phyloP scores from a whole-genome alignment of 2,888 invertebrate genomes.

The Gisinianus flammeolus region DNA sequence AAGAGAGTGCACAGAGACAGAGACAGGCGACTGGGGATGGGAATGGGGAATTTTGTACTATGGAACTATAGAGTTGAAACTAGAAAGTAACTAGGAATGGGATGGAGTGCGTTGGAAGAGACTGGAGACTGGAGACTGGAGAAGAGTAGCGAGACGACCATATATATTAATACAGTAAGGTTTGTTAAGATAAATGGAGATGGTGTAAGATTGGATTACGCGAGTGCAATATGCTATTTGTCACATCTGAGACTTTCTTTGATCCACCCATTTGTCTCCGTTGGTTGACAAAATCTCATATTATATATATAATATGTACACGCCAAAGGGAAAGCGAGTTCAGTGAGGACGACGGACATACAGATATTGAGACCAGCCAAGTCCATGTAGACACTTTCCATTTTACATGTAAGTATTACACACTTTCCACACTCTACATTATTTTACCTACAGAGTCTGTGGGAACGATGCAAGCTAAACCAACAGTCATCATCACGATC shows the following conservation, averaged over 20 bases:
- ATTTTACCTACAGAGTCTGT: too few species aligned
- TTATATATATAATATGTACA: not conserved
- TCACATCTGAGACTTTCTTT: slow-evolving; percentile 19
- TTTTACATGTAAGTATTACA: not conserved
- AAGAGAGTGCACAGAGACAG: not conserved
- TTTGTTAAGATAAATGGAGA: slow-evolving; percentile 23
- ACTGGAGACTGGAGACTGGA: not conserved
- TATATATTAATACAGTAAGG: not conserved
- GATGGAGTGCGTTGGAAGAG: not conserved
- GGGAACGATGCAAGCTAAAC: too few species aligned
- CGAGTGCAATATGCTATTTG: slow-evolving; percentile 34
- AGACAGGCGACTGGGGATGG: too few species aligned
- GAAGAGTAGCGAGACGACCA: not conserved
- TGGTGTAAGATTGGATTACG: slow-evolving; percentile 20
- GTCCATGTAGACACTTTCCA: too few species aligned
- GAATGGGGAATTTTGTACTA: too few species aligned
- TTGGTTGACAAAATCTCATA: slow-evolving; percentile 4
- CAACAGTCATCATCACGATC: too few species aligned
- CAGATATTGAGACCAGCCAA: too few species aligned
- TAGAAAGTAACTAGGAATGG: not conserved
- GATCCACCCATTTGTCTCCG: slow-evolving; percentile 24
- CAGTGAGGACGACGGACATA: too few species aligned
- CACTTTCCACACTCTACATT: not conserved
- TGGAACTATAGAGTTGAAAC: too few species aligned
- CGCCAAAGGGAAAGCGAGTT: too few species aligned